Percentiles rank a stretch among this genome's conserved stretches.
These are phyloP conservation scores for Drosophila virilis DNA, from an alignment of 1,140 invertebrate species.

Conservation along the genomic window DNA sequence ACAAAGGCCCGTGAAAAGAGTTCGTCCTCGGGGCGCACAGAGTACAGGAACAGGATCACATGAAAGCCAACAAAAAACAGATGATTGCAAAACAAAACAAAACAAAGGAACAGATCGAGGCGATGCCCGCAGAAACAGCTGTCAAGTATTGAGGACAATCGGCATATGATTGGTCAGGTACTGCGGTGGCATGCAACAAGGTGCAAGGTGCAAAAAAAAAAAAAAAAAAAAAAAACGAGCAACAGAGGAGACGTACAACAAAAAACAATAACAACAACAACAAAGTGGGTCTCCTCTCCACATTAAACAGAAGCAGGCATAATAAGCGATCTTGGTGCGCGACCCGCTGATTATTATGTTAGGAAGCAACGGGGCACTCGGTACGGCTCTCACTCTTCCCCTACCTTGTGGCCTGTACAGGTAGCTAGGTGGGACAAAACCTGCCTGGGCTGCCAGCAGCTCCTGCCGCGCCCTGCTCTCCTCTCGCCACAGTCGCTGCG, in stretches of 20 bases:
- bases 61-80: slow-evolving; percentile 58
- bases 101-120: slow-evolving; percentile 30
- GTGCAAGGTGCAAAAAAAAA: slow-evolving; percentile 23
- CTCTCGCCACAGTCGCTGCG: neutral
- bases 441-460: slow-evolving; percentile 42
- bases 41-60: slow-evolving; percentile 16
- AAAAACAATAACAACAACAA: slow-evolving; percentile 23
- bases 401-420: slow-evolving; percentile 30
- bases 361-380: slow-evolving; percentile 37
- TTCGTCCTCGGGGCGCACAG: slow-evolving; percentile 18
- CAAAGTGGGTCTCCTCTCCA: slow-evolving; percentile 32
- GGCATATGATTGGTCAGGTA: slow-evolving; percentile 30
- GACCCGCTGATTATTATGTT: slow-evolving; percentile 62
- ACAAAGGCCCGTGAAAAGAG: slow-evolving; percentile 25
- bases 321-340: slow-evolving; percentile 55
- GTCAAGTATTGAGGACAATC: slow-evolving; percentile 50
- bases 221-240: neutral
- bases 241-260: neutral
- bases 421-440: slow-evolving; percentile 49
- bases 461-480: neutral
- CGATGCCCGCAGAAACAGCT: slow-evolving; percentile 62
- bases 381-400: neutral
- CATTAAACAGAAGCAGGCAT: slow-evolving; percentile 78
- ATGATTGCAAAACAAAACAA: slow-evolving; percentile 76
- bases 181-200: slow-evolving; percentile 51